Evolutionary conservation across 2,113 vertebrate species (phyloP).

Genomic region (Myrmophylax atrothorax): DNA sequence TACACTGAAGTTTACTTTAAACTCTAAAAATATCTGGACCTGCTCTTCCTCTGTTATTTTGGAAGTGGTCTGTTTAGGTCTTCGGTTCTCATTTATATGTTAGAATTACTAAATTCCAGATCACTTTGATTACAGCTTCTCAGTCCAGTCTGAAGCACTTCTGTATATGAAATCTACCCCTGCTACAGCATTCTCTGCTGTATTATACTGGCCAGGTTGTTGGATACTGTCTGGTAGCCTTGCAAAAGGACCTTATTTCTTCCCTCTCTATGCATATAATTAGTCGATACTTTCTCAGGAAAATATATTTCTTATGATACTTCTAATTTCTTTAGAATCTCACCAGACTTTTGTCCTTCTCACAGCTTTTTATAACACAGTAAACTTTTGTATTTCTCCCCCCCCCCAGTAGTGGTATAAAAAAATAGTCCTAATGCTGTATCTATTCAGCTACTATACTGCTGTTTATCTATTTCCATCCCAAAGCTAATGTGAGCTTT

Average conservation of each 20-base stretch:
- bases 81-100: background rate
- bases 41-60: background rate
- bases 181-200: background rate
- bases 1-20: background rate
- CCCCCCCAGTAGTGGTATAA: background rate
- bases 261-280: background rate
- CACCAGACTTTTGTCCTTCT: background rate
- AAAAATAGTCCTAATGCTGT: background rate
- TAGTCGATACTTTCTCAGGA: background rate
- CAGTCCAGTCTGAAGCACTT: background rate
- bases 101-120: background rate
- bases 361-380: background rate
- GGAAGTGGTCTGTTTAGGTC: background rate
- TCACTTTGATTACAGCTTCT: background rate
- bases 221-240: background rate
- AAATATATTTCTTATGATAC: background rate
- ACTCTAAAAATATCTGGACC: background rate
- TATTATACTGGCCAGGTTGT: background rate
- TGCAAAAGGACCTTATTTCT: background rate
- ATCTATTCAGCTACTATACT: background rate
- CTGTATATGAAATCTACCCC: background rate
- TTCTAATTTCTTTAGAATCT: background rate
- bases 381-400: rapidly evolving
- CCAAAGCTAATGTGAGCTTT: background rate
- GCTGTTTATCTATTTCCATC: background rate